Percentiles rank a stretch among this genome's conserved stretches.
Evolutionary conservation across 1,140 invertebrate genomes (phyloP).

Genomic region (Drosophila kurseongensis): DNA sequence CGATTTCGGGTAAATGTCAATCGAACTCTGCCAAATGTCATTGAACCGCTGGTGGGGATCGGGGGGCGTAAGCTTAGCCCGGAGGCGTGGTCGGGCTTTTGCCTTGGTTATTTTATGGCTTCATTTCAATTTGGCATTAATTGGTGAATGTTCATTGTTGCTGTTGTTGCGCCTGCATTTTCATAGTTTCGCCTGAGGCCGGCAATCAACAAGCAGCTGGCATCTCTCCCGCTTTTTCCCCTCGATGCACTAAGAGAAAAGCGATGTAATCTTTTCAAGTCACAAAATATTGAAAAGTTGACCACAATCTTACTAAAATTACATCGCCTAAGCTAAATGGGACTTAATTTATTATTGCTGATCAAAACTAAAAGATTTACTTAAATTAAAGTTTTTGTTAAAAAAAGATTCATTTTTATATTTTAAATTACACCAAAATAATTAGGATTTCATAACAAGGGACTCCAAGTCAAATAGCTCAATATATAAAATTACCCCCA

Average conservation of each 20-base stretch:
- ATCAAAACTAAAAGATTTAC: no score
- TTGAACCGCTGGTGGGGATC: conserved; percentile 38
- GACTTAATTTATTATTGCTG: no score
- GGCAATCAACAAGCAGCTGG: conserved; percentile 47
- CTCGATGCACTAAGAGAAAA: conserved; percentile 7
- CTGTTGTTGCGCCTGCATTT: conserved; percentile 39
- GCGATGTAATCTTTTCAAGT: background rate
- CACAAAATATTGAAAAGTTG: background rate
- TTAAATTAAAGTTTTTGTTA: no score
- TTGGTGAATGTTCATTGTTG: conserved; percentile 48
- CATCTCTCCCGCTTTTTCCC: conserved; percentile 14
- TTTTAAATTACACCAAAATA: no score
- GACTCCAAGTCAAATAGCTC: no score
- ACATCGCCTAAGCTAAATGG: no score
- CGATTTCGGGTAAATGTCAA: conserved; percentile 45
- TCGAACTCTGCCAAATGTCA: conserved; percentile 52
- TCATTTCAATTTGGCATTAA: conserved; percentile 78
- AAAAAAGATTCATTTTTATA: no score
- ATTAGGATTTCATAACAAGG: no score
- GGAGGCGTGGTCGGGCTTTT: conserved; percentile 18
- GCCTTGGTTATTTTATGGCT: conserved; percentile 61
- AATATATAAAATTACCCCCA: no score
- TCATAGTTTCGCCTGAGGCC: conserved; percentile 48
- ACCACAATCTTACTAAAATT: no score
- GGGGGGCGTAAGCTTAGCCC: conserved; percentile 9